Evolutionary conservation across 2,113 vertebrate species (phyloP), one percentile per base, ranked within the genome.

Genomic region (Petrocephalus zakoni): DNA sequence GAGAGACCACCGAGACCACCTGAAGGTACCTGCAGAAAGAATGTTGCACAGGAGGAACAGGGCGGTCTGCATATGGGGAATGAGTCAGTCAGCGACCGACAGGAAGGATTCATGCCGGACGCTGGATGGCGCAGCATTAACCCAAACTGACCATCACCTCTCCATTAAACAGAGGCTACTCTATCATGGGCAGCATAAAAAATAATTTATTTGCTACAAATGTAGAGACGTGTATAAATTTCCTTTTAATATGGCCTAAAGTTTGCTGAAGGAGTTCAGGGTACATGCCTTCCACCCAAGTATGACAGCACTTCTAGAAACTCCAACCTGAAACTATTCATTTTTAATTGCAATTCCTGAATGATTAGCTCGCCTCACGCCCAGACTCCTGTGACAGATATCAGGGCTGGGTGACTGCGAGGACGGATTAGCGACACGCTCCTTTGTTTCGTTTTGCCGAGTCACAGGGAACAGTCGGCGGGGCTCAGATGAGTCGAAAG

Each of bases 381-480:
- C 52, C 84, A 55, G 51, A 55, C 84, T 86, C n/a, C 52, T 55
- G 52, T 53, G 84, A 55, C 51, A 53, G 84, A 19, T 49, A 86
- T 53, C 84, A 86, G 84, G 84, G 84, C 84, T 55, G 84, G 84
- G 84, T 55, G 84, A 55, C 51, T 55, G 84, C 11, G 34, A 49
- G 52, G 49, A 86, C 49, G 29, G 84, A 86, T 86, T 86, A 86
- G 25, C 52, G 2, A 49, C 49, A 9, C 29, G 52, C 17, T 86
- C 52, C 52, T 86, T 86, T 86, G 84, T 86, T 86, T 86, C 46
- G 51, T 37, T 55, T 37, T 86, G 84, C 84, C 51, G 52, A 86
- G 84, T 55, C 84, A 86, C 51, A 19, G 84, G 84, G 52, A 86
- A 55, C 25, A 55, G 25, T 21, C 84, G 15, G 51, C 13, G 21